Conservation (phyloP, 1,140 invertebrate species). For the Tenebrio molitor region DNA sequence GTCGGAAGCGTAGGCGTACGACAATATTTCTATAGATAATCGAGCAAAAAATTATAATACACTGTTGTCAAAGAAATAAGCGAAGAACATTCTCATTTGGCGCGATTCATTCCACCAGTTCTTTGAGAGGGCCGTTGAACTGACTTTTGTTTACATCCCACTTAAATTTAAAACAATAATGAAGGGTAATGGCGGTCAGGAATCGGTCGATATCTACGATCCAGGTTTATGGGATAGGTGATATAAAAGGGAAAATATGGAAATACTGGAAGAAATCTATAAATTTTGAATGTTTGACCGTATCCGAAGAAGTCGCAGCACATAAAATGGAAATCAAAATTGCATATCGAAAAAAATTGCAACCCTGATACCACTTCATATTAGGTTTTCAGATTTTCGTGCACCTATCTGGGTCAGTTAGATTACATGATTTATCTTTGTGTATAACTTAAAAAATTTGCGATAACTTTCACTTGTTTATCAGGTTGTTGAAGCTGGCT, state of each 20-base stretch:
- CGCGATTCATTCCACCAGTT: slow-evolving; percentile 15
- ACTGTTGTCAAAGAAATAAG: slow-evolving; percentile 9
- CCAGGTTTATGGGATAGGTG: neutral
- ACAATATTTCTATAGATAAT: neutral
- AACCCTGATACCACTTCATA: neutral
- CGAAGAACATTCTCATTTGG: slow-evolving; percentile 18
- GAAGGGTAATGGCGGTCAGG: slow-evolving; percentile 1
- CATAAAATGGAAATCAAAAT: slow-evolving; percentile 25
- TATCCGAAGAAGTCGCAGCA: neutral
- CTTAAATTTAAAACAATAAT: slow-evolving; percentile 6
- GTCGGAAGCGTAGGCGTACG: neutral
- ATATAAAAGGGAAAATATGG: slow-evolving; percentile 5
- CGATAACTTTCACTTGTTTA: too few species aligned
- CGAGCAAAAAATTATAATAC: slow-evolving; percentile 1
- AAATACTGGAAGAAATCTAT: slow-evolving; percentile 19
- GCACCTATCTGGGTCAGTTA: slow-evolving; percentile 1
- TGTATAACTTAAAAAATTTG: too few species aligned
- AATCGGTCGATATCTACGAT: neutral
- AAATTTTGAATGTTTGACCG: slow-evolving; percentile 13
- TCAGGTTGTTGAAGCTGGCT: too few species aligned
- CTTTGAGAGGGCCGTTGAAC: slow-evolving; percentile 18
- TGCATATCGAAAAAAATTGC: slow-evolving; percentile 19
- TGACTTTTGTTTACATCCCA: slow-evolving; percentile 11
- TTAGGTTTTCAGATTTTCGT: slow-evolving; percentile 1
- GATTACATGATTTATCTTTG: too few species aligned